Evolutionary conservation across 2,797 vertebrate species (phyloP).

Genomic region (Phaenicophaeus curvirostris): DNA sequence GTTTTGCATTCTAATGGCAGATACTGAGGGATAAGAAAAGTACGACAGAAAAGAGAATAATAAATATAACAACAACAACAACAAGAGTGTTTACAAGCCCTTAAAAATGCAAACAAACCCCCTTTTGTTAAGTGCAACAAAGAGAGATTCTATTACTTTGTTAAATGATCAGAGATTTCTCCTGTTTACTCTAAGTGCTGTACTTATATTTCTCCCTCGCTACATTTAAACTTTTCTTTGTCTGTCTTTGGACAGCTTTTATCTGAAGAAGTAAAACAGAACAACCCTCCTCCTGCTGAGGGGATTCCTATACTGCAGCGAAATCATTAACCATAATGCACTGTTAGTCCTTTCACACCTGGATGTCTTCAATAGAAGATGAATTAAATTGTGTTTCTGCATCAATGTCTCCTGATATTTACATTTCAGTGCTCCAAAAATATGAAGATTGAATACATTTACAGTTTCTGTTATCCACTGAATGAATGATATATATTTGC

Average conservation of each 20-base stretch:
- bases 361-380: slow-evolving; percentile 12
- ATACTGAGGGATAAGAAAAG: background rate
- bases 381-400: slow-evolving; percentile 37
- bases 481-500: slow-evolving; percentile 5
- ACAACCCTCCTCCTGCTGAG: background rate
- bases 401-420: slow-evolving; percentile 3
- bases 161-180: background rate
- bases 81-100: background rate
- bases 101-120: background rate
- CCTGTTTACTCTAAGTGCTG: background rate
- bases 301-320: background rate
- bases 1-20: background rate
- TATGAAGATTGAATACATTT: slow-evolving; percentile 17
- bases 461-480: background rate
- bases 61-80: background rate
- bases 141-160: background rate
- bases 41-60: background rate
- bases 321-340: slow-evolving; percentile 39
- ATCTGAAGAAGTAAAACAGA: slow-evolving; percentile 28
- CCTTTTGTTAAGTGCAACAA: background rate
- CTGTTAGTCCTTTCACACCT: slow-evolving; percentile 20
- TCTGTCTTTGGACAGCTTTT: slow-evolving; percentile 27
- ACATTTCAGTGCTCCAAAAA: slow-evolving; percentile 14
- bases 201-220: background rate
- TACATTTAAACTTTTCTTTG: slow-evolving; percentile 12